phyloP scores from a whole-genome alignment of 2,113 vertebrate species.

The Eulacestoma nigropectus region DNA sequence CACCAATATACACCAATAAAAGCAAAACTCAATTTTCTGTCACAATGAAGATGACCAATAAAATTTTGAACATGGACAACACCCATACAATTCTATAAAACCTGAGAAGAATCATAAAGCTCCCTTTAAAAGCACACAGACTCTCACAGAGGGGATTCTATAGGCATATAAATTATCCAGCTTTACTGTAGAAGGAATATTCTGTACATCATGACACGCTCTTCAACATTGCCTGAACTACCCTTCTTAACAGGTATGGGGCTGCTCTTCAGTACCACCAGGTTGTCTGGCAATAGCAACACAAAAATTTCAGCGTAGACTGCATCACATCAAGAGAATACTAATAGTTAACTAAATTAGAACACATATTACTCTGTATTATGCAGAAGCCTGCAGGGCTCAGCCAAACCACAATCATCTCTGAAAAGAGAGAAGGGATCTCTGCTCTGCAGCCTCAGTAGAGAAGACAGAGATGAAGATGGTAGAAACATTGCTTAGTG shows the following conservation, averaged over 20 bases:
- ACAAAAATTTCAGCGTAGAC: not conserved
- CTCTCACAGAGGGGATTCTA: not conserved
- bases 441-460: not conserved
- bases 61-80: not conserved
- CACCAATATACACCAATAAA: constrained; percentile 10
- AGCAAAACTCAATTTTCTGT: constrained; percentile 39
- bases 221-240: not conserved
- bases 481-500: not conserved
- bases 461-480: not conserved
- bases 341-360: not conserved
- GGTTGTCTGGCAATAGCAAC: not conserved
- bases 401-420: not conserved
- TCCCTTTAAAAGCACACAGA: not conserved
- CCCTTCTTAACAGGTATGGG: not conserved
- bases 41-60: constrained; percentile 4
- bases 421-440: not conserved
- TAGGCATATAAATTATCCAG: not conserved
- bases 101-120: not conserved
- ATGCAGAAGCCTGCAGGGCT: not conserved
- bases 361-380: not conserved
- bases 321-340: not conserved
- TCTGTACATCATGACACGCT: not conserved
- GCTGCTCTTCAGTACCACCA: not conserved
- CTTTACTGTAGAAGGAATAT: not conserved
- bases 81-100: not conserved